Evolutionary conservation across 1,140 invertebrate species (phyloP).

Genomic region (Euura lappo): DNA sequence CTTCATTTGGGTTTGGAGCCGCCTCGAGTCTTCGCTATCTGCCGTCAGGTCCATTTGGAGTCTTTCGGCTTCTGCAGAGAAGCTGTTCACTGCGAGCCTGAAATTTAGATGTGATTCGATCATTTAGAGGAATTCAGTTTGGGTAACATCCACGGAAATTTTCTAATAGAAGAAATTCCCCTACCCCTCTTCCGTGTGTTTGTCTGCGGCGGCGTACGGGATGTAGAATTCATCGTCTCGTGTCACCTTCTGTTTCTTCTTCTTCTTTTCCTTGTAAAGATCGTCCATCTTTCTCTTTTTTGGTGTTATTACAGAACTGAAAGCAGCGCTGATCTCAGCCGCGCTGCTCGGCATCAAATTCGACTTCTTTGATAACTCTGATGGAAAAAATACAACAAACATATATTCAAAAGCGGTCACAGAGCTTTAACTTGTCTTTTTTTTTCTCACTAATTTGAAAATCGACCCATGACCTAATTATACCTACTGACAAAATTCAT

Average conservation of each 20-base stretch:
- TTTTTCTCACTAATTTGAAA: too few species aligned
- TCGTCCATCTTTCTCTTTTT: constrained; percentile 67
- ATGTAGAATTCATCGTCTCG: constrained; percentile 84
- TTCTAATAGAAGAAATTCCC: constrained; percentile 21
- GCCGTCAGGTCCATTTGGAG: constrained; percentile 81
- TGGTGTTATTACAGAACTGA: constrained; percentile 63
- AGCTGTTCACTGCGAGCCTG: constrained; percentile 77
- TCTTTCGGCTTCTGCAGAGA: constrained; percentile 74
- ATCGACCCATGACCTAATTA: too few species aligned
- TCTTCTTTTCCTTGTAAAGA: constrained; percentile 63
- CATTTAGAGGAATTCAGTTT: too few species aligned
- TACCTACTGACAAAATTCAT: too few species aligned
- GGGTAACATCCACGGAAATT: too few species aligned
- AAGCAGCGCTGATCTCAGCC: constrained; percentile 52
- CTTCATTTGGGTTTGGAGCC: constrained; percentile 65
- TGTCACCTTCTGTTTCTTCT: constrained; percentile 61
- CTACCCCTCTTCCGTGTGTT: constrained; percentile 88
- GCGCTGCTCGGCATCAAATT: constrained; percentile 41
- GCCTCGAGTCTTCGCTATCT: constrained; percentile 73
- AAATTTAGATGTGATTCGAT: constrained; percentile 26
- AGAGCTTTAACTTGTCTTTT: too few species aligned
- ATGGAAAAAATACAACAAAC: neutral
- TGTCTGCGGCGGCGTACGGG: constrained; percentile 83
- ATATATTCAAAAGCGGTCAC: neutral
- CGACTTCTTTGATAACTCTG: constrained; percentile 21